These are phyloP conservation scores for Baryphthengus martii DNA, from an alignment of 2,113 vertebrate species.

Conservation along the genomic window DNA sequence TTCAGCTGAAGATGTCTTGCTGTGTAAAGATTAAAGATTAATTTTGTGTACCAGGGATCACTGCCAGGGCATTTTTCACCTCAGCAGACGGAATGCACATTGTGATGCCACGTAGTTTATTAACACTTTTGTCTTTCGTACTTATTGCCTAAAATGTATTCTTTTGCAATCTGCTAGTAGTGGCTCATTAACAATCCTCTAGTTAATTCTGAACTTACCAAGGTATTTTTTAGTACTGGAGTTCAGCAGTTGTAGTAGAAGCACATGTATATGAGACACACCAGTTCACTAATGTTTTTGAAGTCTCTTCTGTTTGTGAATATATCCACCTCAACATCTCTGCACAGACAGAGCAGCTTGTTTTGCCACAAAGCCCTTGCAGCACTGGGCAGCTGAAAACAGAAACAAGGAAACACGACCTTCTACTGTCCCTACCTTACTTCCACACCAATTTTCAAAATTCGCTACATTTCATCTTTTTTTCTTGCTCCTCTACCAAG, in stretches of 20 bases:
- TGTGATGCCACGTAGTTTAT: neutral
- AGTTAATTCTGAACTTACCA: neutral
- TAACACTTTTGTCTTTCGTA: neutral
- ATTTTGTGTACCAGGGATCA: neutral
- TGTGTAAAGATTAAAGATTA: conserved; percentile 14
- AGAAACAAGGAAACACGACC: neutral
- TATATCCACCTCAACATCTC: neutral
- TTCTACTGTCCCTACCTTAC: neutral
- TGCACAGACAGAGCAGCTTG: neutral
- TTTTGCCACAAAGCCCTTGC: neutral
- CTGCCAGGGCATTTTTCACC: neutral
- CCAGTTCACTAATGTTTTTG: neutral
- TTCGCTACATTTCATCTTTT: neutral
- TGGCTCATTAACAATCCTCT: neutral
- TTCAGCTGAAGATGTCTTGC: neutral
- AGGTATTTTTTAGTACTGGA: neutral
- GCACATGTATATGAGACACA: neutral
- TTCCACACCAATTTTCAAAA: fast-evolving
- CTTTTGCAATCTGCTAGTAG: neutral
- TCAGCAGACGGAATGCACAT: neutral
- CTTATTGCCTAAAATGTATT: neutral
- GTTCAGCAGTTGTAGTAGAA: neutral
- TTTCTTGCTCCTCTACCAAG: neutral
- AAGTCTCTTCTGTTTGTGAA: neutral
- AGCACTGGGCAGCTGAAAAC: neutral